These are phyloP conservation scores for Unio delphinus DNA, from an alignment of 2,888 invertebrate genomes.

Conservation along the genomic window DNA sequence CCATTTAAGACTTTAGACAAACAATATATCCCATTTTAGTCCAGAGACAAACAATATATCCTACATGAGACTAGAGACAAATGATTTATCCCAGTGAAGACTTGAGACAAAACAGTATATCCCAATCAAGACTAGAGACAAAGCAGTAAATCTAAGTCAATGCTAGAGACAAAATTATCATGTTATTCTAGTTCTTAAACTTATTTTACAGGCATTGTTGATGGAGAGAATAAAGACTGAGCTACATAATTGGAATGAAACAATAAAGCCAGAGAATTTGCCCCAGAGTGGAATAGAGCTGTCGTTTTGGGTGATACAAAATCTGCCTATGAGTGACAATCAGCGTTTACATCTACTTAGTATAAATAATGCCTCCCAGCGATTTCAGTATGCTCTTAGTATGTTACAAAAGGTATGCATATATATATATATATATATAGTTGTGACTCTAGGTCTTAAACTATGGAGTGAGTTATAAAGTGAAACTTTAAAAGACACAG, in stretches of 20 bases:
- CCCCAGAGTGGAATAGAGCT: conserved; percentile 80
- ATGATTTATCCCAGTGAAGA: no score
- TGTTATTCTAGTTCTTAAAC: not conserved
- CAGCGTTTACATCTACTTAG: conserved; percentile 78
- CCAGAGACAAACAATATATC: no score
- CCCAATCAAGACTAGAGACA: no score
- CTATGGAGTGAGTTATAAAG: no score
- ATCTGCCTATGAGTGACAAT: conserved; percentile 80
- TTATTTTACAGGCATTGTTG: conserved; percentile 52
- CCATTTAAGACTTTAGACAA: no score
- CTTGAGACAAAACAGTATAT: no score
- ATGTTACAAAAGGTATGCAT: conserved; percentile 70
- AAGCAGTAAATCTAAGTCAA: no score
- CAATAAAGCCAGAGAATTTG: conserved; percentile 69
- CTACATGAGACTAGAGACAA: no score
- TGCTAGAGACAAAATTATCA: not conserved
- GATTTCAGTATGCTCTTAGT: conserved; percentile 77
- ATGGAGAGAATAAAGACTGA: conserved; percentile 66
- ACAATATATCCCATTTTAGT: no score
- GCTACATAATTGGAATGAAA: conserved; percentile 69
- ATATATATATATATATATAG: not conserved
- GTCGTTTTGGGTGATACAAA: conserved; percentile 87
- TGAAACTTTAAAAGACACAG: no score
- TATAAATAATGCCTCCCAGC: conserved; percentile 80
- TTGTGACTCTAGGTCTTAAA: no score